These are phyloP conservation scores for Entomobrya proxima DNA, from an alignment of 2,888 invertebrate genomes.

Conservation along the genomic window DNA sequence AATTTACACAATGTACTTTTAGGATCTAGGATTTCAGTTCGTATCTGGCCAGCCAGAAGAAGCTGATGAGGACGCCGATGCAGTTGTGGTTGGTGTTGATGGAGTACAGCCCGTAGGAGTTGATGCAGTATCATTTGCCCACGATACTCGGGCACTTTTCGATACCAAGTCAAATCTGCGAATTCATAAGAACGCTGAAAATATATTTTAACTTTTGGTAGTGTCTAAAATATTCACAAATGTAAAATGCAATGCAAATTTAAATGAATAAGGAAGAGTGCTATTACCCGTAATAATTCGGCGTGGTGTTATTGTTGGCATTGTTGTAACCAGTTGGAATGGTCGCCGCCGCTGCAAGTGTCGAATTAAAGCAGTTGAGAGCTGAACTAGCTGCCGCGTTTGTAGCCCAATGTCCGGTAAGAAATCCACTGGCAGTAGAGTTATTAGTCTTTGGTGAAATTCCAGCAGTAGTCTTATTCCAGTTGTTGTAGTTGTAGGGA, in stretches of 20 bases:
- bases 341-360: constrained; percentile 56
- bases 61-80: constrained; percentile 61
- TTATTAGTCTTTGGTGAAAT: constrained; percentile 39
- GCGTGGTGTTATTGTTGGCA: constrained; percentile 55
- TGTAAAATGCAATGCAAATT: no score
- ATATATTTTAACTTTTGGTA: neutral
- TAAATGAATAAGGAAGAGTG: no score
- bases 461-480: constrained; percentile 55
- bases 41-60: constrained; percentile 67
- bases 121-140: constrained; percentile 41
- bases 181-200: neutral
- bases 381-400: constrained; percentile 60
- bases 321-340: constrained; percentile 61
- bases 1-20: no score
- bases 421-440: constrained; percentile 45
- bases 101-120: constrained; percentile 47
- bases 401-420: constrained; percentile 47
- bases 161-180: constrained; percentile 61
- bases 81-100: constrained; percentile 61
- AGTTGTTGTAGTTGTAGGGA: constrained; percentile 69
- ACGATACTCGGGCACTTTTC: constrained; percentile 53
- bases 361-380: constrained; percentile 57
- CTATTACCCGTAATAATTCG: constrained; percentile 62
- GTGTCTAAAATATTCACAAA: no score
- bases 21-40: constrained; percentile 38